A percentile compares a stretch with the other conserved stretches of the same genome.
Conservation (phyloP, 2,113 vertebrate species). For the Myocastor coypus region DNA sequence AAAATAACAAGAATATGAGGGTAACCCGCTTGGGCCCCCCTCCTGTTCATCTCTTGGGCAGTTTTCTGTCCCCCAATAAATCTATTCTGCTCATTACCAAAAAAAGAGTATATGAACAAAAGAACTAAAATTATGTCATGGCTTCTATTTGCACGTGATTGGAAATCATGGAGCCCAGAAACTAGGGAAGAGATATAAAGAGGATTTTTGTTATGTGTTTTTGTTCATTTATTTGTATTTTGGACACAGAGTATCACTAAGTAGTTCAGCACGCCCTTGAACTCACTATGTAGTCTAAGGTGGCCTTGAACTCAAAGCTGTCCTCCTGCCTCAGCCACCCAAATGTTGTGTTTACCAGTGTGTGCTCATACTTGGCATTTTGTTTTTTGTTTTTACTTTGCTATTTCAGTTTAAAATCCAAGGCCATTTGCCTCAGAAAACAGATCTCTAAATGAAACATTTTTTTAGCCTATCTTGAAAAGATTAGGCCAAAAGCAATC, state of each 20-base stretch:
- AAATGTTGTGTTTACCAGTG: background rate
- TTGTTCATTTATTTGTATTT: background rate
- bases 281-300: background rate
- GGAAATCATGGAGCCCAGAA: background rate
- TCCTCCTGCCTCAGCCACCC: background rate
- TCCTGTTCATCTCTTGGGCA: no score
- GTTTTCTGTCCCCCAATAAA: no score
- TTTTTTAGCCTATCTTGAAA: conserved; percentile 43
- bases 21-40: no score
- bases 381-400: background rate
- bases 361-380: background rate
- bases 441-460: conserved; percentile 44
- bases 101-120: no score
- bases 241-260: background rate
- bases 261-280: background rate
- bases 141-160: conserved; percentile 10
- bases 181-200: background rate
- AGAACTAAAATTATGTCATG: background rate
- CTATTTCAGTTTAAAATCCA: conserved; percentile 62
- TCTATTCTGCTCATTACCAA: no score
- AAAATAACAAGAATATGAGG: no score
- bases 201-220: background rate
- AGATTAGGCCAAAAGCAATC: background rate
- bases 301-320: background rate
- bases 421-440: conserved; percentile 42